phyloP scores from a whole-genome alignment of 2,113 vertebrate genomes.

The Mustela nigripes region DNA sequence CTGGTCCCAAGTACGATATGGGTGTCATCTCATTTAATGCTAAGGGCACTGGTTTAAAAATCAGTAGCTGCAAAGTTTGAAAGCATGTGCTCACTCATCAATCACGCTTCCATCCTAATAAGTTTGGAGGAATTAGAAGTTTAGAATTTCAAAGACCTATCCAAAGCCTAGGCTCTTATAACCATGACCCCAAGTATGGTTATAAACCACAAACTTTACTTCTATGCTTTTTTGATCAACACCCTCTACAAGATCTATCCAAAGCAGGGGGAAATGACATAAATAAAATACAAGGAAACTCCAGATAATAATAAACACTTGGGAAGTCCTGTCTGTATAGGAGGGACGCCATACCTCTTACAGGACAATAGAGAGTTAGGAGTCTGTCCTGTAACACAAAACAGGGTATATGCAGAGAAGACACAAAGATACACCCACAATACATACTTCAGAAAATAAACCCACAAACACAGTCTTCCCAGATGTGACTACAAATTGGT shows the following conservation, averaged over 20 bases:
- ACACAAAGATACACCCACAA: neutral
- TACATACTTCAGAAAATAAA: neutral
- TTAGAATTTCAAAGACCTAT: conserved; percentile 7
- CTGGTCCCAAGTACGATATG: neutral
- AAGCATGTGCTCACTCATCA: neutral
- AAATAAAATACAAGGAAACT: conserved; percentile 5
- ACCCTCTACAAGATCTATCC: neutral
- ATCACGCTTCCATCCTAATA: neutral
- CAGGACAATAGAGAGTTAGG: neutral
- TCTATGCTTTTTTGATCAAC: neutral
- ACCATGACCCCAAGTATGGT: neutral
- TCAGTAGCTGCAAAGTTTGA: neutral
- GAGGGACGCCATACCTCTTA: neutral
- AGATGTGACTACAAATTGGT: neutral
- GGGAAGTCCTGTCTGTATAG: neutral
- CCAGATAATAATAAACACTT: neutral
- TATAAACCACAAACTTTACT: neutral
- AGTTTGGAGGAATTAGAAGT: conserved; percentile 6
- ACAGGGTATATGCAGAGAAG: neutral
- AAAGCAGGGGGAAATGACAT: neutral
- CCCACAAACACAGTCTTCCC: neutral
- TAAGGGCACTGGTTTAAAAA: neutral
- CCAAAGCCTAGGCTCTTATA: conserved; percentile 11
- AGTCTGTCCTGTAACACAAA: neutral
- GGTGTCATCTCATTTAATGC: neutral